Conservation (phyloP, 2,888 invertebrate genomes). For the Rhingia rostrata region DNA sequence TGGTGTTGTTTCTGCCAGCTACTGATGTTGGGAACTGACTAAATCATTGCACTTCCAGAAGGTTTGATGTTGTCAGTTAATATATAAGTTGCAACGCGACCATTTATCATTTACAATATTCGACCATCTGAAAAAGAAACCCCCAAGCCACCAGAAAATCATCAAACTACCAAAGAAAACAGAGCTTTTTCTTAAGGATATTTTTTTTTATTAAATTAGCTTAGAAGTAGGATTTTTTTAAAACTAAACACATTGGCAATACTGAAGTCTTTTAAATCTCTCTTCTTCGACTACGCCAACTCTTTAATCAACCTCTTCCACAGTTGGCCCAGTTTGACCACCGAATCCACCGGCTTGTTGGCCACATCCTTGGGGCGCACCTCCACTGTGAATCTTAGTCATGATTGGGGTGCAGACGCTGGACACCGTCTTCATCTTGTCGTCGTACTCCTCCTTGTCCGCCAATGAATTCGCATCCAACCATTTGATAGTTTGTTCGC, state of each 20-base stretch:
- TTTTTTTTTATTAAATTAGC: not conserved
- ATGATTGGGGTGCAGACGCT: constrained; percentile 79
- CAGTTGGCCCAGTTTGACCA: constrained; percentile 82
- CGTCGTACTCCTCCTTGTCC: constrained; percentile 88
- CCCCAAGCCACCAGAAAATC: not conserved
- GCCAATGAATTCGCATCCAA: constrained; percentile 89
- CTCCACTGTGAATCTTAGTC: constrained; percentile 73
- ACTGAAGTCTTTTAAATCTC: constrained; percentile 26
- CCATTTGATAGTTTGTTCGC: constrained; percentile 87
- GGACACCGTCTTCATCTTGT: constrained; percentile 74
- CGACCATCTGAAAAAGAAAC: no score
- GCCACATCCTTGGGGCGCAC: not conserved
- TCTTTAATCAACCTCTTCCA: constrained; percentile 80
- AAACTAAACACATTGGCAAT: not conserved
- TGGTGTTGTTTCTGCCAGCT: no score
- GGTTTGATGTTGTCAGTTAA: no score
- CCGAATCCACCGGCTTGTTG: no score
- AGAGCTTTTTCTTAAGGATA: not conserved
- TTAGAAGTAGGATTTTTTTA: not conserved
- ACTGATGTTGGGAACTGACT: no score
- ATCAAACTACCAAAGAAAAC: not conserved
- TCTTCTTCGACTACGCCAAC: not conserved
- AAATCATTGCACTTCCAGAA: no score
- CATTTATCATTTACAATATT: no score
- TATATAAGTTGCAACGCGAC: no score